A percentile compares a stretch with the other conserved stretches of the same genome.
Conservation (phyloP, 2,113 vertebrate genomes). For the Leptobrachium ailaonicum region DNA sequence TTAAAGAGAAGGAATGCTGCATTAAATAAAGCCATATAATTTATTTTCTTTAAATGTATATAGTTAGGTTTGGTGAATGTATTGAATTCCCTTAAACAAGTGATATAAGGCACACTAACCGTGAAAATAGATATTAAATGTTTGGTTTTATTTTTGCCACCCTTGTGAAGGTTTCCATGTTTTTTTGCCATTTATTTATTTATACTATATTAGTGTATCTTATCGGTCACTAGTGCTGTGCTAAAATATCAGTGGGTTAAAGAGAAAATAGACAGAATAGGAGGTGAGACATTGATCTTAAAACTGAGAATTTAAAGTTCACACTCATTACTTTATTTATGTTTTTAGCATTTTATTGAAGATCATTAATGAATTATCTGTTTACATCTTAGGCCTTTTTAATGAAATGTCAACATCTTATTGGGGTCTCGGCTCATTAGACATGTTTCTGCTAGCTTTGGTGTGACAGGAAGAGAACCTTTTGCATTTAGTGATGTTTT, state of each 20-base stretch:
- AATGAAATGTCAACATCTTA: slow-evolving; percentile 51
- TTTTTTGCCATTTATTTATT: too few relatives aligned
- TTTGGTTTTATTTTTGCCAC: too few relatives aligned
- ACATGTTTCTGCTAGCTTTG: slow-evolving; percentile 37
- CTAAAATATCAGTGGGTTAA: neutral
- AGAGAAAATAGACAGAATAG: slow-evolving; percentile 12
- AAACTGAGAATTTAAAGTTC: slow-evolving; percentile 44
- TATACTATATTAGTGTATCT: too few relatives aligned
- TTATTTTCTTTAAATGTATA: too few relatives aligned
- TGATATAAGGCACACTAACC: too few relatives aligned
- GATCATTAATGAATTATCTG: slow-evolving; percentile 48
- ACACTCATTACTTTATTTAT: slow-evolving; percentile 49
- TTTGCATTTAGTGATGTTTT: slow-evolving; percentile 29
- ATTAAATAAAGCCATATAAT: too few relatives aligned
- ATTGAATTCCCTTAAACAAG: too few relatives aligned
- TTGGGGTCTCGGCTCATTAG: slow-evolving; percentile 48
- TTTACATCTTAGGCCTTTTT: slow-evolving; percentile 50
- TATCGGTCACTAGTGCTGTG: too few relatives aligned
- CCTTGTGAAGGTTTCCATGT: too few relatives aligned
- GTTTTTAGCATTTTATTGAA: slow-evolving; percentile 49
- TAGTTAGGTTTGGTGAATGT: too few relatives aligned
- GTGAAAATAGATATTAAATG: too few relatives aligned
- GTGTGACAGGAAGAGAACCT: slow-evolving; percentile 29
- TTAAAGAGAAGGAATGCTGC: too few relatives aligned
- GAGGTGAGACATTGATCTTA: slow-evolving; percentile 43